phyloP scores from a whole-genome alignment of 2,797 vertebrate genomes.

The Mormyrus hasselquistii region DNA sequence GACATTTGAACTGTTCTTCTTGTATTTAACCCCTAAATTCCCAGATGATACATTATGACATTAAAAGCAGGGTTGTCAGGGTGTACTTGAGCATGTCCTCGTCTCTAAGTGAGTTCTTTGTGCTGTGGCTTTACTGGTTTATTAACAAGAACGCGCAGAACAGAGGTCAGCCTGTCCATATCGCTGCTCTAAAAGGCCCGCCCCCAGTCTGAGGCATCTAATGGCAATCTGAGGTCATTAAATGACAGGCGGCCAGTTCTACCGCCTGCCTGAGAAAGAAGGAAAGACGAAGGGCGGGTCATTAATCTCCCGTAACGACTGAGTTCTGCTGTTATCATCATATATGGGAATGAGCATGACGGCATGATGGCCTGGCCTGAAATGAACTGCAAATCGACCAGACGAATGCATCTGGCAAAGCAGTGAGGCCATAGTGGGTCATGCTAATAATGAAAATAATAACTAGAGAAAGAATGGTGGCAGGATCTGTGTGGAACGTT shows the following conservation, averaged over 20 bases:
- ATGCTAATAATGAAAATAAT: slow-evolving; percentile 13
- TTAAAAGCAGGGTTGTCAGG: not conserved
- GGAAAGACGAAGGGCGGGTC: not conserved
- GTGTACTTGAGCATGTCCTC: not conserved
- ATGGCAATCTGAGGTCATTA: not conserved
- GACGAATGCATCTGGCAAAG: slow-evolving; percentile 12
- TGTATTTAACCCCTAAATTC: not conserved
- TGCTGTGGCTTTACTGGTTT: not conserved
- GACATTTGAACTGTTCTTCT: not conserved
- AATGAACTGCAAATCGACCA: slow-evolving; percentile 16
- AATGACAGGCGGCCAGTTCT: not conserved
- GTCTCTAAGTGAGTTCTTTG: not conserved
- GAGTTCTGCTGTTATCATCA: slow-evolving; percentile 6
- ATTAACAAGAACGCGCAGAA: not conserved
- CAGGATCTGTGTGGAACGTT: not conserved
- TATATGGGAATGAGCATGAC: slow-evolving; percentile 5
- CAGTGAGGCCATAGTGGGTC: not conserved
- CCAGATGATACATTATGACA: not conserved
- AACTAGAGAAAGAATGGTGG: not conserved
- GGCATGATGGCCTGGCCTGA: slow-evolving; percentile 14
- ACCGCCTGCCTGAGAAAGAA: not conserved
- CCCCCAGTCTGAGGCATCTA: not conserved
- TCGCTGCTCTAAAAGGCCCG: not conserved
- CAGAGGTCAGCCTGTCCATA: not conserved
- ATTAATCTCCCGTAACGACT: not conserved